Evolutionary conservation across 2,888 invertebrate genomes (phyloP), one percentile per base, ranked within the genome.

Genomic region (Protophormia terraenovae): DNA sequence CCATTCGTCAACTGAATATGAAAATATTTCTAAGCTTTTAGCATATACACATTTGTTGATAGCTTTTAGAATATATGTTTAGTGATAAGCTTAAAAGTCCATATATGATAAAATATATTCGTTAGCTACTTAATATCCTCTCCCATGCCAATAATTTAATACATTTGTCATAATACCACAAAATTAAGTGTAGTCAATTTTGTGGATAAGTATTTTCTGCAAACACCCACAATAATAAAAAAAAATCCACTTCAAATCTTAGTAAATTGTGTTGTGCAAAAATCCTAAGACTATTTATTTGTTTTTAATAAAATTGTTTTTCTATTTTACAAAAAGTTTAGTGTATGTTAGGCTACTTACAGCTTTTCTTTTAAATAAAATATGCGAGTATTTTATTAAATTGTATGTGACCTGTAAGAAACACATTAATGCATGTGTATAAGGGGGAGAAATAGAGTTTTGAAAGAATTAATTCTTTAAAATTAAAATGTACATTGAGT

Each of bases 251-350:
- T 12, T 19, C 41, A 66, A 66, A 45, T 66, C 66, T 16, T 45
- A 10, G 45, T 45, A 24, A 45, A 66, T 27, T 66, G 66, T 27
- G n/a, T 27, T 66, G 27, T 29, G n/a, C 27, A 45, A 45, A 45
- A 66, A 66, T 24, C 66, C 27, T 45, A 6, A 29, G 27, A 66
- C n/a, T 27, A 66, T 45, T 66, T n/a, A n/a, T n/a, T 45, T 45
- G 2, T 45, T 66, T 66, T 38, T 14, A 66, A 45, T 10, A 41
- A 66, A 66, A 66, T 29, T 66, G 27, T 66, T 66, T 29, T 66
- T 45, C 27, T 66, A 66, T 66, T 14, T 27, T 66, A n/a, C n/a
- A 27, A 66, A 66, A 66, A 45, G 66, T 45, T 45, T 5, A 35
- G 8, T 1, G 16, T 27, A 41, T 27, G 24, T 66, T 45, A 66